Conservation (phyloP, 2,797 vertebrate species). For the Sebastes kiyomatsui region DNA sequence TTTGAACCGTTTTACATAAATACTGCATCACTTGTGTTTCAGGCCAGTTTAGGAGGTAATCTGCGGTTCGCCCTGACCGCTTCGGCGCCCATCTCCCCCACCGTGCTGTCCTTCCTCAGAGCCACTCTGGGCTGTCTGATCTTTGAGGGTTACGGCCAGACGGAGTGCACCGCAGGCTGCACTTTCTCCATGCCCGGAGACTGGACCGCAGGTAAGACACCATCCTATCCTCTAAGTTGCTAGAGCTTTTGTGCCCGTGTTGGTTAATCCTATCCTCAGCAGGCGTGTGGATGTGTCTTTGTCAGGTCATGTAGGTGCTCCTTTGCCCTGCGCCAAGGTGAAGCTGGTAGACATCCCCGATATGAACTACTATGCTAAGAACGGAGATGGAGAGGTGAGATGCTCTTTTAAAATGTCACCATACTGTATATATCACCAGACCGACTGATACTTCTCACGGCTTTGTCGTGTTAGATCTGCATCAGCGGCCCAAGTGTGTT, state of each 20-base stretch:
- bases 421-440: neutral
- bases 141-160: slow-evolving; percentile 87
- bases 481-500: slow-evolving; percentile 83
- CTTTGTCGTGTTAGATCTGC: slow-evolving; percentile 76
- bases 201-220: slow-evolving; percentile 79
- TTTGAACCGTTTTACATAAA: neutral
- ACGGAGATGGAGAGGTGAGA: slow-evolving; percentile 83
- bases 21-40: slow-evolving; percentile 3
- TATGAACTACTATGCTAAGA: slow-evolving; percentile 83
- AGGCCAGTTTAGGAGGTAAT: slow-evolving; percentile 84
- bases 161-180: slow-evolving; percentile 85
- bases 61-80: slow-evolving; percentile 84
- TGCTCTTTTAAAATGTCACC: neutral
- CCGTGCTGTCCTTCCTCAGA: slow-evolving; percentile 84
- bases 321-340: slow-evolving; percentile 83
- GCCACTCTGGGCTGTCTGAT: slow-evolving; percentile 85
- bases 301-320: slow-evolving; percentile 84
- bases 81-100: slow-evolving; percentile 84
- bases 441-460: neutral
- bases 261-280: slow-evolving; percentile 8
- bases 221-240: accelerated
- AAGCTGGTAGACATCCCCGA: slow-evolving; percentile 84
- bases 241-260: neutral
- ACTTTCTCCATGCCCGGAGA: slow-evolving; percentile 87
- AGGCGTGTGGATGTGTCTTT: slow-evolving; percentile 1